Evolutionary conservation across 2,113 vertebrate genomes (phyloP), one percentile per base, ranked within the genome.

Genomic region (Riparia riparia): DNA sequence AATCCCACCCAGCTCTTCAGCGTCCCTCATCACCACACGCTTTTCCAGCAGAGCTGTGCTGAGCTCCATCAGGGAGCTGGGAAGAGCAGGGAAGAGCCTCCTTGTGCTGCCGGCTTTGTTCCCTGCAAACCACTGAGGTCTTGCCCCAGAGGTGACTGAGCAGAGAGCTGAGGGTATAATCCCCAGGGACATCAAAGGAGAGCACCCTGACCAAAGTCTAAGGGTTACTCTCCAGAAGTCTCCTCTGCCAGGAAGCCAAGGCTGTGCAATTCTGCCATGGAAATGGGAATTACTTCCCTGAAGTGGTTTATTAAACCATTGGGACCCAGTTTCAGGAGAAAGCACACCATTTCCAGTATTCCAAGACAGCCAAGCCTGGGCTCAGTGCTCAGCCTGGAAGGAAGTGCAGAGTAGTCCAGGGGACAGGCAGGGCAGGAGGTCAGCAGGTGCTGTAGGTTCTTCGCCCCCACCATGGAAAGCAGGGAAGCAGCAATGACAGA

Each of bases 191-290:
- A 11, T 76, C 68, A 11, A 73, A 80, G 83, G 74, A 78, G 72
- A 93, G 77, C 2, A 86, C 51, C 47, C 54, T 5, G 93, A 25
- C 19, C 96, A 94, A 96, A 96, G 95, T 95, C 95, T 86, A 96
- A 95, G 81, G 92, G 87, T 82, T 92, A 66, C 44, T 60, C 51
- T 51, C 54, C 14, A 71, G 85, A 90, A 90, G 44, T 69, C 42
- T 90, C 71, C 25, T 10, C 85, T 29, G 0, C 58, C 34, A 0
- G 85, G 71, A 90, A 88, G 82, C 71, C 28, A 60, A 85, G 78
- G 84, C 78, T 41, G 4, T 6, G 70, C 26, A 7, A 79, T 69
- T 82, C 85, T 64, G 34, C 81, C 37, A 17, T 56, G 42, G 70
- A 88, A 91, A 78, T n/a, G 41, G 76, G 66, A 91, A 83, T 32